These are phyloP conservation scores for Acronicta psi DNA, from an alignment of 2,888 invertebrate species.

Conservation along the genomic window DNA sequence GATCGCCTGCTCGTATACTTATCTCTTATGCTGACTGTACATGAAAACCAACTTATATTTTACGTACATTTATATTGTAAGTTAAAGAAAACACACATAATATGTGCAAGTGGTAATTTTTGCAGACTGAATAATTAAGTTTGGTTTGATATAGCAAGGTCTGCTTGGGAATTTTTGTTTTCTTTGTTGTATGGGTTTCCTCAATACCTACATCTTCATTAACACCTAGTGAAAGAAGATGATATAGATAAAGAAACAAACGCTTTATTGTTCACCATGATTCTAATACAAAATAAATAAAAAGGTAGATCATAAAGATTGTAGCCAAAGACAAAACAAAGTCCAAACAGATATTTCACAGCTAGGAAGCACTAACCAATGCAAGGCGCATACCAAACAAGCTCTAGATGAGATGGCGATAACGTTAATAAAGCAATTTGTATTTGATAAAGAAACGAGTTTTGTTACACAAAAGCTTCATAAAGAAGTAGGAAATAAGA, in stretches of 20 bases:
- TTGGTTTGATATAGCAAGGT: slow-evolving; percentile 14
- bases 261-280: no score
- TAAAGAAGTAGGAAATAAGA: neutral
- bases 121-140: slow-evolving; percentile 12
- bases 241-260: no score
- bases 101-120: neutral
- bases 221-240: no score
- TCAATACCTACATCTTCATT: slow-evolving; percentile 31
- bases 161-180: slow-evolving; percentile 34
- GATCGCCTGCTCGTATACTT: no score
- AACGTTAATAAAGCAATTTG: slow-evolving; percentile 16
- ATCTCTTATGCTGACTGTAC: no score
- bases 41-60: slow-evolving; percentile 28
- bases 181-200: slow-evolving; percentile 31
- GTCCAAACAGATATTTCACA: neutral
- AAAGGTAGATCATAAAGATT: no score
- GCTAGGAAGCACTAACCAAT: slow-evolving; percentile 17
- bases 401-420: slow-evolving; percentile 14
- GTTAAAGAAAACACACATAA: neutral
- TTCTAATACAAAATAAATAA: no score
- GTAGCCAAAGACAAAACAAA: no score
- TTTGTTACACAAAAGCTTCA: slow-evolving; percentile 12
- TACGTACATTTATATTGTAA: slow-evolving; percentile 7
- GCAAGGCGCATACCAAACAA: slow-evolving; percentile 8
- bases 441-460: slow-evolving; percentile 16